phyloP scores from a whole-genome alignment of 2,888 invertebrate genomes.

The Chloroclysta siterata region DNA sequence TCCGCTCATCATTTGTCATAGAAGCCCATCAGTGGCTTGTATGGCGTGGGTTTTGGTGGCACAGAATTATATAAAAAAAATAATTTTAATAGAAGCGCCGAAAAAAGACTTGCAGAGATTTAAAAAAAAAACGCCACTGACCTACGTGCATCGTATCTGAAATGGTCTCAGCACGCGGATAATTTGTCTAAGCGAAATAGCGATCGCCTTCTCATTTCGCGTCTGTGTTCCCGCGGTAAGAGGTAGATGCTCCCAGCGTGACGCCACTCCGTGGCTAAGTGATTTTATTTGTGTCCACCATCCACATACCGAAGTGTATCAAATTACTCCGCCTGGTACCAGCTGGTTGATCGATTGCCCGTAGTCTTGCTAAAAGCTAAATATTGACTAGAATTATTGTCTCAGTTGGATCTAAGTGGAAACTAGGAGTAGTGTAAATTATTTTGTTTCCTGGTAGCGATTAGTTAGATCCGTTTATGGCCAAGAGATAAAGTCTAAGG shows the following conservation, averaged over 20 bases:
- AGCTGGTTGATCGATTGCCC: conserved; percentile 81
- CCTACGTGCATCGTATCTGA: too few species aligned
- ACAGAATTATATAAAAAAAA: too few species aligned
- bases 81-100: too few species aligned
- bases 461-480: conserved; percentile 37
- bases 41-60: too few species aligned
- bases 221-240: conserved; percentile 57
- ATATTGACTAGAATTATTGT: conserved; percentile 67
- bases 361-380: conserved; percentile 70
- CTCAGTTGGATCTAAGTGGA: conserved; percentile 41
- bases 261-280: conserved; percentile 81
- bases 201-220: conserved; percentile 36
- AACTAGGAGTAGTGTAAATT: conserved; percentile 24
- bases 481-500: conserved; percentile 7
- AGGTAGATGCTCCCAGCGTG: conserved; percentile 75
- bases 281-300: conserved; percentile 85
- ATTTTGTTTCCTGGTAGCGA: conserved; percentile 35
- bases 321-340: conserved; percentile 76
- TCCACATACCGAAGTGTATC: conserved; percentile 83
- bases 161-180: conserved; percentile 20
- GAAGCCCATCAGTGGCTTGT: too few species aligned
- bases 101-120: neutral
- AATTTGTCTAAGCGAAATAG: conserved; percentile 35
- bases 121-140: neutral
- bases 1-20: too few species aligned